Conservation (phyloP, 2,113 vertebrate species). For the Nycticorax nycticorax region DNA sequence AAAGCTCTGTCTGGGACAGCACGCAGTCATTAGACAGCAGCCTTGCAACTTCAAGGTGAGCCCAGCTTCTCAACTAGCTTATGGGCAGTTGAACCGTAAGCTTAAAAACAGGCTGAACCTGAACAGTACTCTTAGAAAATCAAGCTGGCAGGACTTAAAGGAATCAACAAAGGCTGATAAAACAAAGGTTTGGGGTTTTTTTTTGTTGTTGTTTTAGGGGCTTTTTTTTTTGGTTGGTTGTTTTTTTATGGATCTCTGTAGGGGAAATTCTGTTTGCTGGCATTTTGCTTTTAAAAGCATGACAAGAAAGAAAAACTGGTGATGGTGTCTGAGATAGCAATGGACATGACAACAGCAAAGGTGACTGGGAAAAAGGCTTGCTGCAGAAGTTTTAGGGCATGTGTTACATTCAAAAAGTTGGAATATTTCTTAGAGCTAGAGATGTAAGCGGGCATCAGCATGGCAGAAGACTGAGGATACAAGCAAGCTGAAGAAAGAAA, state of each 20-base stretch:
- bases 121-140: neutral
- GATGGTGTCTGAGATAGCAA: neutral
- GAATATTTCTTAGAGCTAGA: neutral
- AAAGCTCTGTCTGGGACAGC: neutral
- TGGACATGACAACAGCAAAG: neutral
- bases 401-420: neutral
- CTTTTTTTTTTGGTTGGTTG: neutral
- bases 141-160: neutral
- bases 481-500: neutral
- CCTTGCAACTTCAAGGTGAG: neutral
- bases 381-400: neutral
- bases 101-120: neutral
- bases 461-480: neutral
- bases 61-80: neutral
- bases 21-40: neutral
- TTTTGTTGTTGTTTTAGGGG: neutral
- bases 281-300: neutral
- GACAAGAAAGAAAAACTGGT: neutral
- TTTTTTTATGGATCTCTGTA: neutral
- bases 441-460: neutral
- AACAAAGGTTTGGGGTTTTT: neutral
- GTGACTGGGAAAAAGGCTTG: neutral
- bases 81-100: neutral
- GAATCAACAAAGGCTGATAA: neutral
- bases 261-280: neutral